These are phyloP conservation scores for Alentia gelatinosa DNA, from an alignment of 2,888 invertebrate genomes.

Conservation along the genomic window DNA sequence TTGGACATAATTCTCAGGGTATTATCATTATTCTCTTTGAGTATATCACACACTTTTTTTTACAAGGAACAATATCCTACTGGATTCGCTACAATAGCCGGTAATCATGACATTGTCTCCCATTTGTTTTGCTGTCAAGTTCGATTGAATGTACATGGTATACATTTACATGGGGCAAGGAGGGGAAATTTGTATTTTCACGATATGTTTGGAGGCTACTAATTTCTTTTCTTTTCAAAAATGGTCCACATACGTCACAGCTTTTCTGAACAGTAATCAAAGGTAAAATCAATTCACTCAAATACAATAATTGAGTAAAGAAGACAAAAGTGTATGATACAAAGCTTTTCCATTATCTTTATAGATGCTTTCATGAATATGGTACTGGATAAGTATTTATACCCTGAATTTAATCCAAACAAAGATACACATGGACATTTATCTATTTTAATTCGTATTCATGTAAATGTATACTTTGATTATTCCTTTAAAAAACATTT, in stretches of 20 bases:
- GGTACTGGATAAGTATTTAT: too few species aligned
- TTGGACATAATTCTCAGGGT: background rate
- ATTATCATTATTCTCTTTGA: background rate
- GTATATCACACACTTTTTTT: background rate
- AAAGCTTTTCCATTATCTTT: background rate
- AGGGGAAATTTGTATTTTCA: too few species aligned
- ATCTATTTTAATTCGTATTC: too few species aligned
- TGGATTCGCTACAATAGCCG: too few species aligned
- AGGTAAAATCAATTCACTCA: background rate
- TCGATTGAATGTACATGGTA: too few species aligned
- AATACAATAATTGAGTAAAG: background rate
- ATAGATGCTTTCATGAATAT: background rate
- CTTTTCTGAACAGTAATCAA: background rate
- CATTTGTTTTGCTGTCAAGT: too few species aligned
- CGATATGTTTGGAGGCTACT: conserved; percentile 2
- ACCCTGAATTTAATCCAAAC: too few species aligned
- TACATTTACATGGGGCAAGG: too few species aligned
- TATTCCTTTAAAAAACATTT: too few species aligned
- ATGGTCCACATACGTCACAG: conserved; percentile 9
- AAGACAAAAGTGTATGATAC: background rate
- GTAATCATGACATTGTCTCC: too few species aligned
- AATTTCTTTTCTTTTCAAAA: background rate
- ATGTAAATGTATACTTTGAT: too few species aligned
- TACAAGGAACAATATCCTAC: background rate
- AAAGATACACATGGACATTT: too few species aligned